Percentiles rank a stretch among this genome's conserved stretches.
These are phyloP conservation scores for Perca schrenkii DNA, from an alignment of 2,113 vertebrate species.

Conservation along the genomic window DNA sequence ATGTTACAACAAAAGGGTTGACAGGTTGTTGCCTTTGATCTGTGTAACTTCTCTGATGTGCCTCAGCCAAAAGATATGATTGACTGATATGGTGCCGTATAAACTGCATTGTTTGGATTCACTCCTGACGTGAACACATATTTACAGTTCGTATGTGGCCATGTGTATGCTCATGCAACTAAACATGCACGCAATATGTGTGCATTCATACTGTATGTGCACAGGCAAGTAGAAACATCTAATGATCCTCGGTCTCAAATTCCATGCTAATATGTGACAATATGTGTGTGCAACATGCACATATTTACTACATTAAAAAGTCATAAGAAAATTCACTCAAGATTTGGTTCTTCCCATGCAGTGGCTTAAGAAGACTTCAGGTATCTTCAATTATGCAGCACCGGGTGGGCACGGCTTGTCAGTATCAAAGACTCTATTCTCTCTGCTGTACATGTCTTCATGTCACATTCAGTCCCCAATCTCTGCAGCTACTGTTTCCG, in stretches of 20 bases:
- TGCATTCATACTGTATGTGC: background rate
- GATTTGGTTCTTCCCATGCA: conserved; percentile 56
- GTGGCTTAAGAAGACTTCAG: conserved; percentile 54
- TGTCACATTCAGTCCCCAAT: conserved; percentile 8
- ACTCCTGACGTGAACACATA: background rate
- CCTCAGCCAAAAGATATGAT: background rate
- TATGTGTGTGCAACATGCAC: conserved; percentile 11
- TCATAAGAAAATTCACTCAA: conserved; percentile 49
- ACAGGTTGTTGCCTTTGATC: conserved; percentile 54
- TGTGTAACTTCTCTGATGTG: conserved; percentile 24
- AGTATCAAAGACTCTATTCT: conserved; percentile 43
- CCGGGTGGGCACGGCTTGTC: conserved; percentile 13
- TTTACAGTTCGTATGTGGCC: background rate
- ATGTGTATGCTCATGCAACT: background rate
- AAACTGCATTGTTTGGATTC: background rate
- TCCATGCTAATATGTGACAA: background rate
- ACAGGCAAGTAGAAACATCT: background rate
- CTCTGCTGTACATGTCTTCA: conserved; percentile 14
- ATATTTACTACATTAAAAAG: conserved; percentile 54
- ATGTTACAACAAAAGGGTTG: conserved; percentile 41
- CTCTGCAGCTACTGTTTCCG: background rate
- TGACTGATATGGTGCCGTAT: background rate
- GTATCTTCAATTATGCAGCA: conserved; percentile 69
- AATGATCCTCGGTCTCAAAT: background rate
- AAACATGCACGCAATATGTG: background rate